A percentile compares a stretch with the other conserved stretches of the same genome.
phyloP scores from a whole-genome alignment of 2,888 invertebrate species.

The Volucella bombylans region DNA sequence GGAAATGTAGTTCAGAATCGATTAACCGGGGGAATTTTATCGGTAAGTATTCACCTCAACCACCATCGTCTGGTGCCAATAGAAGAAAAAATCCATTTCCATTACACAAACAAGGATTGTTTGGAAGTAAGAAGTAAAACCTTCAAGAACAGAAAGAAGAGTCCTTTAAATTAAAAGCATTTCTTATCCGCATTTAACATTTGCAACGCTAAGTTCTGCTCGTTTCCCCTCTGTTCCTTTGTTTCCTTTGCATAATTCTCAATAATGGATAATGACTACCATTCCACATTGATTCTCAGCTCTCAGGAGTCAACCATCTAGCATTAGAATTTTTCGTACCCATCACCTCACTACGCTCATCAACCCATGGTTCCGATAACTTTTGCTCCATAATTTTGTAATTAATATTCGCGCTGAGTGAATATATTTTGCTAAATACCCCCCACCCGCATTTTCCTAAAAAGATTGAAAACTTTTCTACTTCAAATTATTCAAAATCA shows the following conservation, averaged over 20 bases:
- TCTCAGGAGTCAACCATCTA: constrained; percentile 10
- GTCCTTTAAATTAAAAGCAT: no score
- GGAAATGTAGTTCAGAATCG: no score
- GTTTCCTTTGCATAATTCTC: constrained; percentile 2
- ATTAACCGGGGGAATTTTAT: no score
- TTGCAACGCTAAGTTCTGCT: not conserved
- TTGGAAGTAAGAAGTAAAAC: no score
- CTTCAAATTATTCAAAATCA: constrained; percentile 68
- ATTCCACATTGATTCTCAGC: not conserved
- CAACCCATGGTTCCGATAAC: constrained; percentile 15
- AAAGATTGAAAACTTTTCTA: constrained; percentile 69
- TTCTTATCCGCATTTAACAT: not conserved
- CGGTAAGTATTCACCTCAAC: no score
- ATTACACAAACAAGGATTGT: no score
- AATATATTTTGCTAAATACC: constrained; percentile 38
- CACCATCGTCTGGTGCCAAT: no score
- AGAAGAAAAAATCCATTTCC: no score
- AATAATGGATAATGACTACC: constrained; percentile 22
- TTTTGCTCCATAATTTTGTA: constrained; percentile 45
- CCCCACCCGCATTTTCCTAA: not conserved
- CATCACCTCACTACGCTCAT: not conserved
- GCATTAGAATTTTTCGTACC: no score
- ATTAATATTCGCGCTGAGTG: constrained; percentile 64
- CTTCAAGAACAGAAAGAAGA: no score
- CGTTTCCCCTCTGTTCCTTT: not conserved